A percentile compares a stretch with the other conserved stretches of the same genome.
These are phyloP conservation scores for Phainopepla nitens DNA, from an alignment of 2,113 vertebrate species.

Conservation along the genomic window DNA sequence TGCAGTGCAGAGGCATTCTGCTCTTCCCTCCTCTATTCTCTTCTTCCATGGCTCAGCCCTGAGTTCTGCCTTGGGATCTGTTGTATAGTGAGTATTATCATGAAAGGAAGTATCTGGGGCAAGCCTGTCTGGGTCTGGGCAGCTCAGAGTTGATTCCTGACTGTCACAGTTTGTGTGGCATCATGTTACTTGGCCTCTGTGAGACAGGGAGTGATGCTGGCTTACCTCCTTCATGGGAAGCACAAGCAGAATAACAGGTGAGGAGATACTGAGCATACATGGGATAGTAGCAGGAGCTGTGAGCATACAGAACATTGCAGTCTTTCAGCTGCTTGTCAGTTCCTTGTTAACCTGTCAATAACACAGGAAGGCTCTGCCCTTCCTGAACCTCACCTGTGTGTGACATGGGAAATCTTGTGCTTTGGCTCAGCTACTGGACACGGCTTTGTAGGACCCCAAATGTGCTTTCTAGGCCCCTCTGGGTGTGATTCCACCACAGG, in stretches of 20 bases:
- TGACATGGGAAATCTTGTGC: not conserved
- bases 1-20: not conserved
- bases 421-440: not conserved
- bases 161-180: not conserved
- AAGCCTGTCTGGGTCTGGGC: not conserved
- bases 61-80: not conserved
- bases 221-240: not conserved
- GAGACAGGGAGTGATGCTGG: not conserved
- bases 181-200: not conserved
- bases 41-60: not conserved
- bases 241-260: not conserved
- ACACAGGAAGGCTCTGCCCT: not conserved
- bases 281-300: not conserved
- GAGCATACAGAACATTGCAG: not conserved
- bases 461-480: not conserved
- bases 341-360: not conserved
- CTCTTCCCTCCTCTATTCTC: not conserved
- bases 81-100: not conserved
- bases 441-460: fast-evolving
- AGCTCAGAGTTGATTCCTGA: not conserved
- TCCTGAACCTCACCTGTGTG: not conserved
- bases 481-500: not conserved
- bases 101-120: not conserved
- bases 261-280: not conserved
- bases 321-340: not conserved